A percentile compares a stretch with the other conserved stretches of the same genome.
Evolutionary conservation across 2,797 vertebrate species (phyloP).

Genomic region (Macrochelys suwanniensis): DNA sequence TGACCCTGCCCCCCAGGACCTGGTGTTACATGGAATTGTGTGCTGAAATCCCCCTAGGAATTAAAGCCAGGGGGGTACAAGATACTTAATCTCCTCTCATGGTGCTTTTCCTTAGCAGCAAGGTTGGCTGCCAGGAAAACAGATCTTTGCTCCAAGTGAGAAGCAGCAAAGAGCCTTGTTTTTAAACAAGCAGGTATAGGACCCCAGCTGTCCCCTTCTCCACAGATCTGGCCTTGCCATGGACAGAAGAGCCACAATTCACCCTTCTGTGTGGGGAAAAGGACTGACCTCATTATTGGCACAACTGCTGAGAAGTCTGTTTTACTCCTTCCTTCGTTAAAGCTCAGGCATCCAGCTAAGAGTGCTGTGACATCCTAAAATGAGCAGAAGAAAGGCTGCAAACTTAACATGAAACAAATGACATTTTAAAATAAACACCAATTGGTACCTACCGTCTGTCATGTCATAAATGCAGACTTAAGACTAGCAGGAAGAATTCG

Average conservation of each 20-base stretch:
- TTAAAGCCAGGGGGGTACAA: background rate
- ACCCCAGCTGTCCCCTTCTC: background rate
- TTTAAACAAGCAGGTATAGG: background rate
- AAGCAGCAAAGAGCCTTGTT: background rate
- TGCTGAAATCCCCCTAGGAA: background rate
- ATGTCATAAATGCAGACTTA: background rate
- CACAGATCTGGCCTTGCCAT: background rate
- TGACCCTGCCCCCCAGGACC: background rate
- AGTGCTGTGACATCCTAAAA: slow-evolving; percentile 4
- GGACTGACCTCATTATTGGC: background rate
- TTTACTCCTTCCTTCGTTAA: background rate
- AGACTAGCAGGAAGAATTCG: background rate
- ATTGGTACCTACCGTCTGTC: background rate
- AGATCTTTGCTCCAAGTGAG: background rate
- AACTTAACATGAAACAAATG: background rate
- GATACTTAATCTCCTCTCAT: background rate
- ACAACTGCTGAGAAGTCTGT: background rate
- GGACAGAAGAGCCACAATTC: background rate
- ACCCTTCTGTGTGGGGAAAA: background rate
- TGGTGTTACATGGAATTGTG: background rate
- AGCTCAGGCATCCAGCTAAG: background rate
- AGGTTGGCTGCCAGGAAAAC: background rate
- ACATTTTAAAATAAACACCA: slow-evolving; percentile 26
- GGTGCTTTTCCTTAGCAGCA: background rate
- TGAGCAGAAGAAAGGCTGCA: slow-evolving; percentile 17